These are phyloP conservation scores for Arrhopalites spinosus DNA, from an alignment of 2,888 invertebrate genomes.

Conservation along the genomic window DNA sequence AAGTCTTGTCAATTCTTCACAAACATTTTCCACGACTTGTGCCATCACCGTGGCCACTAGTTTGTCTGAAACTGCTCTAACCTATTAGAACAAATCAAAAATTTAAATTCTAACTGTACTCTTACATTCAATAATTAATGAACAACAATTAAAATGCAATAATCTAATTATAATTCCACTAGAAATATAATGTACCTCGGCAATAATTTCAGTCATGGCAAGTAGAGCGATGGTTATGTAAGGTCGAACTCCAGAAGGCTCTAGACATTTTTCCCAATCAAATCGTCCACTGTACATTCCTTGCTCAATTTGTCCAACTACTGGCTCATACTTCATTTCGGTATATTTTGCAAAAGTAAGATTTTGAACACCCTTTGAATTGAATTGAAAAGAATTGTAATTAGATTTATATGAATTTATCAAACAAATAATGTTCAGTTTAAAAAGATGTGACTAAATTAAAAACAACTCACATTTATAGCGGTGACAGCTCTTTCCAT, in stretches of 20 bases:
- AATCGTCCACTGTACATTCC: slow-evolving; percentile 92
- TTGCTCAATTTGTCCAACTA: slow-evolving; percentile 94
- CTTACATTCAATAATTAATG: not conserved
- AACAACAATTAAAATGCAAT: not conserved
- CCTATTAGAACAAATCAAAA: no score
- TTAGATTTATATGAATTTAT: not conserved
- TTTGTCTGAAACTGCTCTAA: slow-evolving; percentile 77
- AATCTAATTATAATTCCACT: not conserved
- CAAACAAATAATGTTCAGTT: no score
- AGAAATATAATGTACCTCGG: slow-evolving; percentile 60
- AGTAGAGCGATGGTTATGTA: slow-evolving; percentile 72
- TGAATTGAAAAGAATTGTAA: not conserved
- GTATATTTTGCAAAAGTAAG: slow-evolving; percentile 60
- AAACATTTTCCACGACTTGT: slow-evolving; percentile 86
- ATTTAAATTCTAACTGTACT: not conserved
- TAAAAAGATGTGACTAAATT: not conserved
- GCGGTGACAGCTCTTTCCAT: slow-evolving; percentile 65
- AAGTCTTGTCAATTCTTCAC: slow-evolving; percentile 87
- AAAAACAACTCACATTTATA: slow-evolving; percentile 53
- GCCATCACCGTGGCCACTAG: slow-evolving; percentile 67
- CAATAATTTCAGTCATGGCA: slow-evolving; percentile 63
- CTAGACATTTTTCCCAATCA: slow-evolving; percentile 78
- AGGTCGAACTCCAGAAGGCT: slow-evolving; percentile 77
- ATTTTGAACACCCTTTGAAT: slow-evolving; percentile 56
- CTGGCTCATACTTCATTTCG: slow-evolving; percentile 89